phyloP scores from a whole-genome alignment of 1,140 invertebrate species.

The Periplaneta americana region DNA sequence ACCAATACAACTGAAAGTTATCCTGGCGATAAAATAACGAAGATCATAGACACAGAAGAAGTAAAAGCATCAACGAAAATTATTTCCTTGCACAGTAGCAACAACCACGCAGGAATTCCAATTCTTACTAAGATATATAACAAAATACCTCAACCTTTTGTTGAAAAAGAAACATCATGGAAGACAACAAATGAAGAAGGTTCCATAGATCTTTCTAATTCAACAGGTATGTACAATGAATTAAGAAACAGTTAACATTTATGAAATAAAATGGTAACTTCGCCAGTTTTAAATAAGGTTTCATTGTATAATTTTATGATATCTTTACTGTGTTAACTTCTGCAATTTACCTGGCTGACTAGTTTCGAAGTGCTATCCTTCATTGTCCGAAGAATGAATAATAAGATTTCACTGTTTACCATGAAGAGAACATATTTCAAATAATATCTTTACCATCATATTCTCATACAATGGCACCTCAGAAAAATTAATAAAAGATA shows the following conservation, averaged over 20 bases:
- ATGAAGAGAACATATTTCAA: too few species aligned
- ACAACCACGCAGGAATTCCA: neutral
- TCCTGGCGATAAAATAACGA: neutral
- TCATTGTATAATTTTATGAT: neutral
- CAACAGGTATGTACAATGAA: neutral
- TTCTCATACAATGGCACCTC: too few species aligned
- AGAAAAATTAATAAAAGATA: too few species aligned
- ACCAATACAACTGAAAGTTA: neutral
- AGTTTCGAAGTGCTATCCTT: too few species aligned
- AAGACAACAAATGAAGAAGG: neutral
- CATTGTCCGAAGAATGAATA: too few species aligned
- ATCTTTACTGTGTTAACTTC: too few species aligned
- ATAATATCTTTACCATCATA: too few species aligned
- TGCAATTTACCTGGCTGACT: too few species aligned
- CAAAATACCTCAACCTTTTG: neutral
- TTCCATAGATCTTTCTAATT: neutral
- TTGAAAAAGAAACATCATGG: neutral
- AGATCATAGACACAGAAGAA: neutral
- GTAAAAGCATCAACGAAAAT: neutral
- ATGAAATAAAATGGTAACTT: too few species aligned
- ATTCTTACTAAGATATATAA: constrained; percentile 2
- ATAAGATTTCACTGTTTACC: too few species aligned
- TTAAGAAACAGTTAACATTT: too few species aligned
- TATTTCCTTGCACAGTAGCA: neutral
- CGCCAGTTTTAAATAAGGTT: too few species aligned